Evolutionary conservation across 64 coral and sea anemone species (phyloP).

Genomic region (Orbicella faveolata): DNA sequence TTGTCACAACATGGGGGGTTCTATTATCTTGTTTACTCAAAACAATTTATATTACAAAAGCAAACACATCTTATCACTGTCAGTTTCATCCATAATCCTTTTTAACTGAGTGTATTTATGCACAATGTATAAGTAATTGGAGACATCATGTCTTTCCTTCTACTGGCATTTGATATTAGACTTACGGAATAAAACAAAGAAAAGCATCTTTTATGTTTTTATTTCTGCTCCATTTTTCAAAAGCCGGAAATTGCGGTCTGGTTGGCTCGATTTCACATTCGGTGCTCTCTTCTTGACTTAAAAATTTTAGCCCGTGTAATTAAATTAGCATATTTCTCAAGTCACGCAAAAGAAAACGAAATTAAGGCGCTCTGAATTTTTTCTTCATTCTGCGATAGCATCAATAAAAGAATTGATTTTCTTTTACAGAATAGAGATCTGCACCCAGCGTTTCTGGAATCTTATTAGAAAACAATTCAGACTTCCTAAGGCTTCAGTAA

Average conservation of each 20-base stretch:
- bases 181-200: background rate
- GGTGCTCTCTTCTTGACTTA: background rate
- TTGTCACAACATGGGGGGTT: background rate
- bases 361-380: background rate
- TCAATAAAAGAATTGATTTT: background rate
- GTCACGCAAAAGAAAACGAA: conserved; percentile 1
- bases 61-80: conserved; percentile 1
- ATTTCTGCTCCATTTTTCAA: background rate
- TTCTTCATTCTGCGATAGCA: background rate
- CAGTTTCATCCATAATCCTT: background rate
- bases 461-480: background rate
- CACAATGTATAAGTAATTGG: background rate
- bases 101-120: background rate
- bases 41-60: conserved; percentile 3
- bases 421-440: background rate
- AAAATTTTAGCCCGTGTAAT: background rate
- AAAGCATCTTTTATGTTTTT: background rate
- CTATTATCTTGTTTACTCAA: conserved; percentile 24
- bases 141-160: background rate
- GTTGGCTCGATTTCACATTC: background rate
- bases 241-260: background rate
- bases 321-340: background rate
- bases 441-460: background rate
- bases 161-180: background rate
- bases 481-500: background rate